A percentile compares a stretch with the other conserved stretches of the same genome.
Conservation (phyloP, 2,113 vertebrate species). For the Ellobius talpinus region DNA sequence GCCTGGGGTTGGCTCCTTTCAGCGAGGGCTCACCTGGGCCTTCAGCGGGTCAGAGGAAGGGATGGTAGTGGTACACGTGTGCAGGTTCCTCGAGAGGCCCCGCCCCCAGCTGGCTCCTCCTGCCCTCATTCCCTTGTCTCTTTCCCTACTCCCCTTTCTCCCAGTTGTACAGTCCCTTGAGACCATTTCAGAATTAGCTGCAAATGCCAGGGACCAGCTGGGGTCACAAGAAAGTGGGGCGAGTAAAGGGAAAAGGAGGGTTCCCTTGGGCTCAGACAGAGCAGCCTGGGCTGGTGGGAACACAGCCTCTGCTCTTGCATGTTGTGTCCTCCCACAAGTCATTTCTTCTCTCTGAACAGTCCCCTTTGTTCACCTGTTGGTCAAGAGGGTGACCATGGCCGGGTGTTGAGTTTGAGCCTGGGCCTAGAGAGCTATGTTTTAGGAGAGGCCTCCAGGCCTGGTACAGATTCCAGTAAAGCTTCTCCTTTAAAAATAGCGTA, state of each 20-base stretch:
- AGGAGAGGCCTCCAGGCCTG: not conserved
- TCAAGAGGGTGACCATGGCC: not conserved
- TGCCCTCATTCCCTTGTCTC: not conserved
- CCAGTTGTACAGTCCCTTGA: not conserved
- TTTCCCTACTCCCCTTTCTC: not conserved
- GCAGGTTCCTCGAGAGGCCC: not conserved
- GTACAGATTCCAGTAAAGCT: not conserved
- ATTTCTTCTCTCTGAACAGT: not conserved
- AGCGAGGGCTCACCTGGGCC: fast-evolving
- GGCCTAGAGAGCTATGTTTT: not conserved
- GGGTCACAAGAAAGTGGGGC: not conserved
- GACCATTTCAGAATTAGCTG: conserved; percentile 25
- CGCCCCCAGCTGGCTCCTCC: not conserved
- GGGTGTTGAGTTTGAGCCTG: not conserved
- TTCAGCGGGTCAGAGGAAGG: not conserved
- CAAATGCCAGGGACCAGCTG: not conserved
- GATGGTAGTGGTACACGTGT: not conserved
- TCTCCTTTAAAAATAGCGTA: not conserved
- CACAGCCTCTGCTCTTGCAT: fast-evolving
- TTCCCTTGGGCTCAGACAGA: not conserved
- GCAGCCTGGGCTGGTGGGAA: fast-evolving
- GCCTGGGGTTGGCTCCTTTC: not conserved
- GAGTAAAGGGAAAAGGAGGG: not conserved
- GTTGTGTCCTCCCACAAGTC: not conserved
- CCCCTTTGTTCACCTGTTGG: not conserved